These are phyloP conservation scores for Limnephilus marmoratus DNA, from an alignment of 2,888 invertebrate species.

Conservation along the genomic window DNA sequence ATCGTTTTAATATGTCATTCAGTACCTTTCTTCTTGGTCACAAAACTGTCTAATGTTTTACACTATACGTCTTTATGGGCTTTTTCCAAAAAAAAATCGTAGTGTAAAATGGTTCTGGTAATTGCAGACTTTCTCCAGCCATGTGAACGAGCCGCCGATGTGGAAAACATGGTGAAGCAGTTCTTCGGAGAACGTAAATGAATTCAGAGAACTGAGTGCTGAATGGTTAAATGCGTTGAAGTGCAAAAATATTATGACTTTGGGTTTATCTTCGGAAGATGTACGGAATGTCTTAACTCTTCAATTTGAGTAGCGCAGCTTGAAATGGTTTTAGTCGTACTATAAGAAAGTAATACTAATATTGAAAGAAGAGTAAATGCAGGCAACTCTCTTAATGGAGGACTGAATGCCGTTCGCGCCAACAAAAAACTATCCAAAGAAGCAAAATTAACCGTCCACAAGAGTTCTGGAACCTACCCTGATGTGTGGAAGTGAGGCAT, in stretches of 20 bases:
- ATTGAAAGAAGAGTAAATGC: too few species aligned
- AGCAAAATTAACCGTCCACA: too few species aligned
- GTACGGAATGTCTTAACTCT: not conserved
- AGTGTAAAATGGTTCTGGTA: not conserved
- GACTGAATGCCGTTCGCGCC: too few species aligned
- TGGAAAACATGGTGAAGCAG: not conserved
- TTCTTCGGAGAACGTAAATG: not conserved
- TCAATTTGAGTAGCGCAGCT: not conserved
- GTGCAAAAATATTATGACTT: not conserved
- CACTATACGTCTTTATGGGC: not conserved
- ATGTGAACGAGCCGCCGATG: not conserved
- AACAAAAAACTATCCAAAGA: too few species aligned
- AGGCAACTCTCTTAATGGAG: too few species aligned
- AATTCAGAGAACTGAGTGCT: not conserved
- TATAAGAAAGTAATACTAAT: not conserved
- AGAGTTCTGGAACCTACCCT: too few species aligned
- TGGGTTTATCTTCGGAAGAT: not conserved
- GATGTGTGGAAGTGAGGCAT: too few species aligned
- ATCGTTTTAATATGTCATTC: too few species aligned
- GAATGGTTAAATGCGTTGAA: not conserved
- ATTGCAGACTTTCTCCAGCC: not conserved
- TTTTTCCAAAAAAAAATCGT: not conserved
- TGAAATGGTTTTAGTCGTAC: not conserved
- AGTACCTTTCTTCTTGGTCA: too few species aligned
- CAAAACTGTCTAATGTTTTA: too few species aligned